phyloP scores from a whole-genome alignment of 2,888 invertebrate genomes.

The Fabriciana adippe region DNA sequence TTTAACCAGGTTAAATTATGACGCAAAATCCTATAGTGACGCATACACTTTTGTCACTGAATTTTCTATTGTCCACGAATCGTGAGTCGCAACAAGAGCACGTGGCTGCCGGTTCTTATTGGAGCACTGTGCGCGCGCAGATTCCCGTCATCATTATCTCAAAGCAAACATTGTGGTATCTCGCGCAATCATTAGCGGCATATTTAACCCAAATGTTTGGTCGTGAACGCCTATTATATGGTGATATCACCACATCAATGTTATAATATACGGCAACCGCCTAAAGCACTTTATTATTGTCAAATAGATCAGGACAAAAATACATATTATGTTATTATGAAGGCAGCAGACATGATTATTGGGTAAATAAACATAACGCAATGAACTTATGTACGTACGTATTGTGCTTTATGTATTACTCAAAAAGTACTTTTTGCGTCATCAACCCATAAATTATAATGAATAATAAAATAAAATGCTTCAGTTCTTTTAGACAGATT shows the following conservation, averaged over 20 bases:
- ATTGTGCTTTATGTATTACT: no score
- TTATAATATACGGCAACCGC: conserved; percentile 35
- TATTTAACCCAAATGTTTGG: conserved; percentile 43
- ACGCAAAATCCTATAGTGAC: conserved; percentile 43
- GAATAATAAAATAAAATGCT: no score
- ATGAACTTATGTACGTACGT: no score
- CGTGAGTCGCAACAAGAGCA: conserved; percentile 43
- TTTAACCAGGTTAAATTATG: conserved; percentile 48
- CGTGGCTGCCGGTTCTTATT: conserved; percentile 53
- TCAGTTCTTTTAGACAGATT: no score
- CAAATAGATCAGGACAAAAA: background rate
- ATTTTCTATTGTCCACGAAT: conserved; percentile 29
- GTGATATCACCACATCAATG: conserved; percentile 52
- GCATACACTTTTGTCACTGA: conserved; percentile 41
- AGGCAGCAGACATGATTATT: background rate
- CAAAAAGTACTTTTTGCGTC: no score
- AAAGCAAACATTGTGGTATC: conserved; percentile 70
- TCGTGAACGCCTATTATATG: conserved; percentile 51
- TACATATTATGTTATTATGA: background rate
- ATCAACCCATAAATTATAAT: no score
- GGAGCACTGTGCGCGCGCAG: conserved; percentile 54
- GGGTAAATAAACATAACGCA: conserved; percentile 3
- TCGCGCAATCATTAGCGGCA: conserved; percentile 55
- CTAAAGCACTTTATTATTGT: conserved; percentile 35
- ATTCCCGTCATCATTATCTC: conserved; percentile 62